Base-by-base conservation (phyloP, 2,797 vertebrate genomes). In the Corythornis leucogaster region DNA sequence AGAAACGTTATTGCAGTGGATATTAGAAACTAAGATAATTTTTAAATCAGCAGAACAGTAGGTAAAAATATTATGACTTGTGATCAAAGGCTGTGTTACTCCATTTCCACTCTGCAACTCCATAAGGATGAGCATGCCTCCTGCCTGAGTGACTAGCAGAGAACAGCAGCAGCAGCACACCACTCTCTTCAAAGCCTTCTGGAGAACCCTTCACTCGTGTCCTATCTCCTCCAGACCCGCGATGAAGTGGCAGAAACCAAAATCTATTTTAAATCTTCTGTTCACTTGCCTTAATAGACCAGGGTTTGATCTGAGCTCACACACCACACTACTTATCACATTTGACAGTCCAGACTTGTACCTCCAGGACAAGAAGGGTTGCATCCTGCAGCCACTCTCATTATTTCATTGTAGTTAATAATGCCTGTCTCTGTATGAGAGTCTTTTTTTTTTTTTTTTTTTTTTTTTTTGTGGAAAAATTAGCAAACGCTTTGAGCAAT, bases 361-460 rank as follows among this genome's bases (percentile, higher is more conserved):
- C 43, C 78, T 93, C 61, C 80, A 90, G 87, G 70, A 90, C 61
- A 51, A 59, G 73, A 69, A 84, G 70, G 45, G 35, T 45, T 9
- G 15, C 26, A 31, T 90, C 75, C 75, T 86, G 70, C 78, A 59
- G 31, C 40, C 3, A 2, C 69, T 87, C 43, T 68, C 61, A 28
- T 86, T 75, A 81, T 92, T 88, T 90, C 87, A 81, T 91, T 85
- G 74, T 50, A 89, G 80, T 82, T 94, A 84, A 73, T 67, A 76
- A 83, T 80, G 42, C 69, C 68, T 92, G 35, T 57, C 66, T 48
- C 33, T 80, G 35, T 12, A 20, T 40, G 42, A 46, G 70, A 94
- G 59, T 67, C 7, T 43, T 54, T 80, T n/a, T 62, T 15, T 40
- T 42, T 53, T 80, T 35, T 35, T 35, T 11, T 35, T 35, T 35